phyloP scores from a whole-genome alignment of 2,113 vertebrate genomes.

The Merops nubicus region DNA sequence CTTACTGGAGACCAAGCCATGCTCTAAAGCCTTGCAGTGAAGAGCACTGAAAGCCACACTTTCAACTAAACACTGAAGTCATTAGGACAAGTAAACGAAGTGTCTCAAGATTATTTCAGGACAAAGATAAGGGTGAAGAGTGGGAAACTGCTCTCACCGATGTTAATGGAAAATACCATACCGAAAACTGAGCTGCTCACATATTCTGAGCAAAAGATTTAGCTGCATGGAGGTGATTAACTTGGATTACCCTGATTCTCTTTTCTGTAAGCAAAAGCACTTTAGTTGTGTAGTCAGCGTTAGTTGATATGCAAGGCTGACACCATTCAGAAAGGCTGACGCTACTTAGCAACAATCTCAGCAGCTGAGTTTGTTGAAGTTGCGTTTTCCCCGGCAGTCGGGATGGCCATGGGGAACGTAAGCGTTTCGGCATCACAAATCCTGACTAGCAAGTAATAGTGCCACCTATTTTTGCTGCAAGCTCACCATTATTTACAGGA shows the following conservation, averaged over 20 bases:
- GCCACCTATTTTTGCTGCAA: not conserved
- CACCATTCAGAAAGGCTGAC: not conserved
- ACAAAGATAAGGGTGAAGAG: not conserved
- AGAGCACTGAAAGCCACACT: not conserved
- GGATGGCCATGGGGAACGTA: not conserved
- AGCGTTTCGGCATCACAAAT: not conserved
- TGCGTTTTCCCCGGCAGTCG: not conserved
- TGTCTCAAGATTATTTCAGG: not conserved
- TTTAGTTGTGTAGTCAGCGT: not conserved
- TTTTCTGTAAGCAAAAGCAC: not conserved
- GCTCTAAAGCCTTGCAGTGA: not conserved
- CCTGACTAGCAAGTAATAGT: not conserved
- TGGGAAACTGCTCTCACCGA: not conserved
- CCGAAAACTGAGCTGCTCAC: not conserved
- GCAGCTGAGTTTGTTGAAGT: not conserved
- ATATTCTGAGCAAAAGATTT: not conserved
- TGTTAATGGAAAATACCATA: not conserved
- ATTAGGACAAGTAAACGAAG: not conserved
- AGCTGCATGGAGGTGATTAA: not conserved
- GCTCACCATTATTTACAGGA: not conserved
- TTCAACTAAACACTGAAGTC: not conserved
- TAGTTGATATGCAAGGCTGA: fast-evolving
- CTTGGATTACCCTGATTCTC: not conserved
- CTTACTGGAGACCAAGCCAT: not conserved
- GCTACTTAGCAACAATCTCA: not conserved